These are phyloP conservation scores for Sphecodes monilicornis DNA, from an alignment of 2,888 invertebrate species.

Conservation along the genomic window DNA sequence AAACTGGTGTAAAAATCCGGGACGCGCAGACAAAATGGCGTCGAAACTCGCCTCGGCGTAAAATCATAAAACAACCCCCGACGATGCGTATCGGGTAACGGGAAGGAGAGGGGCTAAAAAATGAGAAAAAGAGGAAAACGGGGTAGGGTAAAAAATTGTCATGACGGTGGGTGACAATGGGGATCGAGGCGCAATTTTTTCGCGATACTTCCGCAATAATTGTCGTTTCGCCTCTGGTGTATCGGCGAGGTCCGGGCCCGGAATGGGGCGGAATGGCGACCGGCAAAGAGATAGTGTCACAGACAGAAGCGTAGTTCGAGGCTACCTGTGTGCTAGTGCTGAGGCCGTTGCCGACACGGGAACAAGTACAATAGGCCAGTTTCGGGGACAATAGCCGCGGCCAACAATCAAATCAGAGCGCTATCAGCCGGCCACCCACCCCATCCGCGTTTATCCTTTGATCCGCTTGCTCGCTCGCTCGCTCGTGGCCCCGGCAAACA, in stretches of 20 bases:
- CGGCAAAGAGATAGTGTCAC: conserved; percentile 77
- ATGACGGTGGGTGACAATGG: conserved; percentile 2
- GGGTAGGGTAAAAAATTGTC: neutral
- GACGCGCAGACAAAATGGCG: conserved; percentile 30
- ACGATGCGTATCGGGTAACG: neutral
- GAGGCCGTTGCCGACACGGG: conserved; percentile 60
- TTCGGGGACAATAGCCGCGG: conserved; percentile 82
- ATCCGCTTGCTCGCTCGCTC: conserved; percentile 74
- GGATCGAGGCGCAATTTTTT: conserved; percentile 60
- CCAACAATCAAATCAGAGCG: conserved; percentile 84
- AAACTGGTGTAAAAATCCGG: conserved; percentile 21
- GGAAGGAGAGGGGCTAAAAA: too few relatives aligned
- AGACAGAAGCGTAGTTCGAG: conserved; percentile 69
- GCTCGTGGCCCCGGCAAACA: conserved; percentile 81
- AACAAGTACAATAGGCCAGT: conserved; percentile 78
- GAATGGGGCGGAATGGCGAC: conserved; percentile 56
- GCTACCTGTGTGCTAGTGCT: conserved; percentile 70
- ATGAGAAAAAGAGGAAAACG: neutral
- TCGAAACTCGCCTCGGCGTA: conserved; percentile 17
- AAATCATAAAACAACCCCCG: conserved; percentile 36
- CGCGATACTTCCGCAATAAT: conserved; percentile 69
- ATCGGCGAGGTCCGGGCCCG: conserved; percentile 36
- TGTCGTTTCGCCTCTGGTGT: conserved; percentile 54
- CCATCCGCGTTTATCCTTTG: conserved; percentile 75
- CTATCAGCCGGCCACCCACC: conserved; percentile 79